Conservation (phyloP, 2,113 vertebrate species). For the Serilophus lunatus region DNA sequence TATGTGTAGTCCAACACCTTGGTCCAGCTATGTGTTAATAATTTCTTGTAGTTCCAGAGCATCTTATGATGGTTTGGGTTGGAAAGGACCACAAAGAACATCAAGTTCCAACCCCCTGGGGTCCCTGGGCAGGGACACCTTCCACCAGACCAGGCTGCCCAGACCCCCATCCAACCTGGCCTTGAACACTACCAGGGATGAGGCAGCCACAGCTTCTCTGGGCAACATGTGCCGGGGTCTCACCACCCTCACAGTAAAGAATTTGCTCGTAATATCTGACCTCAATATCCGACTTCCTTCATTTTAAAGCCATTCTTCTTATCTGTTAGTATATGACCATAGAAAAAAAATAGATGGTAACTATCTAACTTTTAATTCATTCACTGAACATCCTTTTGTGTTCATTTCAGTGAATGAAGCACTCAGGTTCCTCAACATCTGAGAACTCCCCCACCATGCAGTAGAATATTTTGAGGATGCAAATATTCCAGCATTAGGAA, state of each 20-base stretch:
- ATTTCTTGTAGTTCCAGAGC: not conserved
- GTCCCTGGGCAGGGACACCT: not conserved
- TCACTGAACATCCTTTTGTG: not conserved
- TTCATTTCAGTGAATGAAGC: not conserved
- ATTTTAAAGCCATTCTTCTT: not conserved
- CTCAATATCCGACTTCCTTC: not conserved
- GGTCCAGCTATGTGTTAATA: not conserved
- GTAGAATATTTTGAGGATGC: not conserved
- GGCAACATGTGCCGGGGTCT: accelerated
- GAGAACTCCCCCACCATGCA: not conserved
- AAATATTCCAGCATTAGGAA: not conserved
- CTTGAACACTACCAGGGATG: not conserved
- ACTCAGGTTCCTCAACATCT: not conserved
- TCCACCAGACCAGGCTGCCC: not conserved
- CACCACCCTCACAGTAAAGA: not conserved
- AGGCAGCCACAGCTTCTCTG: not conserved
- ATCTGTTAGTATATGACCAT: not conserved
- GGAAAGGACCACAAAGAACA: not conserved
- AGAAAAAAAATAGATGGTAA: not conserved
- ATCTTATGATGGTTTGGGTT: not conserved
- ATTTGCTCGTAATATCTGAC: not conserved
- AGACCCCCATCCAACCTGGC: accelerated
- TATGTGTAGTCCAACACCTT: no score
- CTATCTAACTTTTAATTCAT: not conserved
- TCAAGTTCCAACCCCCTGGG: accelerated